Evolutionary conservation across 2,113 vertebrate genomes (phyloP).

Genomic region (Rutilus rutilus): DNA sequence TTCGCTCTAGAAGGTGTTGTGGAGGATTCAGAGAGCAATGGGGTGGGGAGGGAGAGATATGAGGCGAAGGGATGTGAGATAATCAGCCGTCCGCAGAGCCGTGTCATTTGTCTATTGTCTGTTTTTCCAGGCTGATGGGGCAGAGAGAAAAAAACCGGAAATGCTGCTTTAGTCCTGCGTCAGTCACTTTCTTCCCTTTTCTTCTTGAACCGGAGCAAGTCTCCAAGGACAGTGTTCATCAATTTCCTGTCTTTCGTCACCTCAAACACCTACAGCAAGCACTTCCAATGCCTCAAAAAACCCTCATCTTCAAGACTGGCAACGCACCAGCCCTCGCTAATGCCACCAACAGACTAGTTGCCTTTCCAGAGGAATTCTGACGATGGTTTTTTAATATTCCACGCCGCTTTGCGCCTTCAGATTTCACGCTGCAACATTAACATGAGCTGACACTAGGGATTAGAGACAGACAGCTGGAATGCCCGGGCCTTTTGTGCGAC

Average conservation of each 20-base stretch:
- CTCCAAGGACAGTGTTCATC: conserved; percentile 48
- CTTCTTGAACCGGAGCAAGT: conserved; percentile 56
- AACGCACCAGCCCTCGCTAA: conserved; percentile 73
- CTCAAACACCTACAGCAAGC: conserved; percentile 63
- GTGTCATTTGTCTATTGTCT: conserved; percentile 74
- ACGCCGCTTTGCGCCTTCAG: conserved; percentile 91
- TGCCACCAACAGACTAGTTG: conserved; percentile 80
- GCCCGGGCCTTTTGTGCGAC: conserved; percentile 92
- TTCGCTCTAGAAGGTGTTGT: background rate
- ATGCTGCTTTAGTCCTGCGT: conserved; percentile 72
- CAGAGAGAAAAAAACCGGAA: conserved; percentile 69
- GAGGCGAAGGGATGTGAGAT: conserved; percentile 61
- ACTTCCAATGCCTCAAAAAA: background rate
- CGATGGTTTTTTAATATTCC: conserved; percentile 93
- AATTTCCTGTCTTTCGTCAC: conserved; percentile 50
- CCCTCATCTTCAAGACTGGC: conserved; percentile 30
- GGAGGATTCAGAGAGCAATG: conserved; percentile 1
- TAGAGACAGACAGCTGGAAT: conserved; percentile 99
- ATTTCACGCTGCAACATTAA: conserved; percentile 99
- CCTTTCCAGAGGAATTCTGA: conserved; percentile 91
- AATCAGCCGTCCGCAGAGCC: conserved; percentile 73
- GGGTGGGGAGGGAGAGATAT: background rate
- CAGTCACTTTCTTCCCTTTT: conserved; percentile 65
- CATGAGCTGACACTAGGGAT: conserved; percentile 98
- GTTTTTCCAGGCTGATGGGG: conserved; percentile 60